phyloP scores from a whole-genome alignment of 23 tunicate species.

The Ciona savignyi region DNA sequence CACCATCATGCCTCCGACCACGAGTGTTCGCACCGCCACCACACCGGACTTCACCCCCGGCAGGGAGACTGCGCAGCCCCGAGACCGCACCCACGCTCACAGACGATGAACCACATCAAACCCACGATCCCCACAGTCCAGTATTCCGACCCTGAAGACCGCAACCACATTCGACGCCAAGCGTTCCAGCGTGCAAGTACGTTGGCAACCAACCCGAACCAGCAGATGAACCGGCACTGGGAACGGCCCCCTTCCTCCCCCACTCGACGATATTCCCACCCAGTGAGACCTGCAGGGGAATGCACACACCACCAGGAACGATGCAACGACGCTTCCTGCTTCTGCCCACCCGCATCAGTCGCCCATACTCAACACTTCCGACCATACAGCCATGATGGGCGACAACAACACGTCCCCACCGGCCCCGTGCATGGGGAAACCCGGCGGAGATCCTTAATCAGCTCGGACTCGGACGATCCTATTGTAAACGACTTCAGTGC shows the following conservation, averaged over 20 bases:
- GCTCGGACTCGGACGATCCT: conserved; percentile 86
- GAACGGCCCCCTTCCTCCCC: conserved; percentile 18
- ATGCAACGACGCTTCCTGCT: neutral
- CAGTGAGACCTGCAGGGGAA: conserved; percentile 5
- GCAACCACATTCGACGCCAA: neutral
- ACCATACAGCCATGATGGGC: conserved; percentile 4
- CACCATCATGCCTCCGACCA: conserved; percentile 9
- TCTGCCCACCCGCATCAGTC: neutral
- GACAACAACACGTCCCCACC: conserved; percentile 1
- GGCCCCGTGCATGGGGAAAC: neutral
- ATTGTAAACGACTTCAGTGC: conserved; percentile 72
- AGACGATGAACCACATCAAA: conserved; percentile 33
- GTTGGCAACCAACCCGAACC: conserved; percentile 5
- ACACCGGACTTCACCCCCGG: conserved; percentile 8
- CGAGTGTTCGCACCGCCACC: conserved; percentile 35
- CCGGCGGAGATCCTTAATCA: conserved; percentile 34
- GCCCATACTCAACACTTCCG: conserved; percentile 7
- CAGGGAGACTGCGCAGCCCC: conserved; percentile 5
- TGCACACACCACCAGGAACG: conserved; percentile 17
- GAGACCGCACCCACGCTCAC: conserved; percentile 26
- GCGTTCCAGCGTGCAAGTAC: conserved; percentile 34
- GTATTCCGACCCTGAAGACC: conserved; percentile 11
- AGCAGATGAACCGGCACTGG: conserved; percentile 13
- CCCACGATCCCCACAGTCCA: neutral
- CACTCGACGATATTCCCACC: conserved; percentile 12